Percentiles rank a stretch among this genome's conserved stretches.
These are phyloP conservation scores for Heliothis subflexa DNA, from an alignment of 1,140 invertebrate species.

Conservation along the genomic window DNA sequence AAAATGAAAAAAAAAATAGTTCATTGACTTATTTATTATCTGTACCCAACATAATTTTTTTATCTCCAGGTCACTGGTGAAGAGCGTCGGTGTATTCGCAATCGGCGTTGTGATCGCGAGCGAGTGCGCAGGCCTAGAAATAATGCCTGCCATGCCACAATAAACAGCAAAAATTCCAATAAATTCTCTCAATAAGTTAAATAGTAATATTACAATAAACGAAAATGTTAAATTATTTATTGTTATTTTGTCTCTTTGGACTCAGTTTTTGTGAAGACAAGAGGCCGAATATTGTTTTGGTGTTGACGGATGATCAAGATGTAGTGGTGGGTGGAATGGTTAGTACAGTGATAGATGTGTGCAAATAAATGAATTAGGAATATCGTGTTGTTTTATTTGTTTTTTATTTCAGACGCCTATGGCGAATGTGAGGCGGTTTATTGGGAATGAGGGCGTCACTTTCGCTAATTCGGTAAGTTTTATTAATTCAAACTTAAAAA, in stretches of 20 bases:
- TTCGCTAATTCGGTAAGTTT: slow-evolving; percentile 91
- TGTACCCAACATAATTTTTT: slow-evolving; percentile 13
- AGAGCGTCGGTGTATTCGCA: slow-evolving; percentile 89
- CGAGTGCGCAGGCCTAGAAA: slow-evolving; percentile 89
- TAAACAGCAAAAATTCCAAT: slow-evolving; percentile 54
- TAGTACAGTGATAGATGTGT: slow-evolving; percentile 77
- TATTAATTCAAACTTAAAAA: no score
- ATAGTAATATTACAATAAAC: slow-evolving; percentile 48
- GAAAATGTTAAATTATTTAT: slow-evolving; percentile 75
- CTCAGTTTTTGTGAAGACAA: slow-evolving; percentile 57
- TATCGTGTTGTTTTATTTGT: slow-evolving; percentile 72
- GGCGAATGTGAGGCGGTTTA: slow-evolving; percentile 87
- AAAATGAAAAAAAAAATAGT: background rate
- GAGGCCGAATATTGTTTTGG: slow-evolving; percentile 91
- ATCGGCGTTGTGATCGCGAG: slow-evolving; percentile 89
- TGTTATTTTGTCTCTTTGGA: slow-evolving; percentile 63
- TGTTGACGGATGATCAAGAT: slow-evolving; percentile 96
- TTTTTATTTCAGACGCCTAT: slow-evolving; percentile 88
- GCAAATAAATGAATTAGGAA: slow-evolving; percentile 73
- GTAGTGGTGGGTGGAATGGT: slow-evolving; percentile 91
- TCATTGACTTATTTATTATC: slow-evolving; percentile 32
- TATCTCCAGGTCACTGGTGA: slow-evolving; percentile 89
- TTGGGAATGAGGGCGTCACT: slow-evolving; percentile 88
- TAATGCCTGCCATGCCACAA: slow-evolving; percentile 87
- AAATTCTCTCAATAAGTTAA: slow-evolving; percentile 23